These are phyloP conservation scores for Corythornis vintsioides DNA, from an alignment of 2,113 vertebrate genomes.

Conservation along the genomic window DNA sequence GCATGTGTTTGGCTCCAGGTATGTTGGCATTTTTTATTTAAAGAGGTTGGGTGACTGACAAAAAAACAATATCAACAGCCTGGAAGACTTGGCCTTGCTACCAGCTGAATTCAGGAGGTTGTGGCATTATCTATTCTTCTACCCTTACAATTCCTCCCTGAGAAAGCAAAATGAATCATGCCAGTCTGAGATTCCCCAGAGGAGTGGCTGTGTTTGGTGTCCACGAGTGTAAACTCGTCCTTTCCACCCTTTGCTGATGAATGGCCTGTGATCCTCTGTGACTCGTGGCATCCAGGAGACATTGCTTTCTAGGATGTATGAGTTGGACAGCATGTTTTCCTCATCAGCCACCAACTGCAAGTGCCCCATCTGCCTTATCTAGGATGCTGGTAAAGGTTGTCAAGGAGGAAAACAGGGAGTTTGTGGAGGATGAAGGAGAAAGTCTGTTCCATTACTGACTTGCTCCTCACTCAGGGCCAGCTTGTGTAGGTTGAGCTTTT, in stretches of 20 bases:
- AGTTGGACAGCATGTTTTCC: conserved; percentile 57
- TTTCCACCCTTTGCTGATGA: conserved; percentile 39
- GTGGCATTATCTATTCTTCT: conserved; percentile 26
- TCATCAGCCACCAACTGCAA: not conserved
- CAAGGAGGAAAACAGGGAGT: not conserved
- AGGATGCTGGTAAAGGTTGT: not conserved
- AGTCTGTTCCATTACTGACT: not conserved
- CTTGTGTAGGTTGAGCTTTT: not conserved
- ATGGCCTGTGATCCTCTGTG: not conserved
- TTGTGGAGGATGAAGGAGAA: not conserved
- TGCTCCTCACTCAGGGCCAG: not conserved
- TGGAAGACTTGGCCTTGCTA: not conserved
- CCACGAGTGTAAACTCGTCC: not conserved
- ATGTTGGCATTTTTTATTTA: not conserved
- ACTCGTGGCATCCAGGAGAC: conserved; percentile 53
- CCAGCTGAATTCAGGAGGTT: not conserved
- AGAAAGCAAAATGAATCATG: conserved; percentile 33
- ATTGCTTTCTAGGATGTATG: conserved; percentile 38
- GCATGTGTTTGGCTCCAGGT: not conserved
- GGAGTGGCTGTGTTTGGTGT: conserved; percentile 16
- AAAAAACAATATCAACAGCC: not conserved
- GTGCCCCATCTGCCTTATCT: not conserved
- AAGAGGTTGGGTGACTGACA: not conserved
- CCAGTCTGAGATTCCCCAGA: conserved; percentile 24
- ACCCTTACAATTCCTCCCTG: not conserved